phyloP scores from a whole-genome alignment of 2,797 vertebrate species.

The Clarias laeviceps region DNA sequence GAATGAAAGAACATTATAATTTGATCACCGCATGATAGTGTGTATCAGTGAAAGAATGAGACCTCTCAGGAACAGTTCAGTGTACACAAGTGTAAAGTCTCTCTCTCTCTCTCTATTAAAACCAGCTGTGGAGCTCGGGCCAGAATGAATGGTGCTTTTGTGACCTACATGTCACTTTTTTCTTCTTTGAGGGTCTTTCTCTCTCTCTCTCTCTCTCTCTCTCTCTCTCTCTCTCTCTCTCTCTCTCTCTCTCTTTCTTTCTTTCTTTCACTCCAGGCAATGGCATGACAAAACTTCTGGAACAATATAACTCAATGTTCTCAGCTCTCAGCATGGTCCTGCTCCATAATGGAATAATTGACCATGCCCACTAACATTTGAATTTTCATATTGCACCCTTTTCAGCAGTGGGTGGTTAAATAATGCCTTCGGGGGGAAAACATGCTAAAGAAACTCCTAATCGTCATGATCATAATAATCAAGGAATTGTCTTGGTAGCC shows the following conservation, averaged over 20 bases:
- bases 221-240: slow-evolving; percentile 48
- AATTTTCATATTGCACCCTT: slow-evolving; percentile 22
- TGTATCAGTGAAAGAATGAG: slow-evolving; percentile 62
- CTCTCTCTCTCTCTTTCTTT: slow-evolving; percentile 52
- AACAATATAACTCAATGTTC: slow-evolving; percentile 67
- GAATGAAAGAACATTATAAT: neutral
- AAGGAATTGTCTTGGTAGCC: neutral
- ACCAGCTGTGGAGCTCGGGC: slow-evolving; percentile 77
- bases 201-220: slow-evolving; percentile 59
- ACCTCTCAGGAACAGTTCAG: slow-evolving; percentile 59
- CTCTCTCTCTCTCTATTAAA: slow-evolving; percentile 70
- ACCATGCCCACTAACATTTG: slow-evolving; percentile 35
- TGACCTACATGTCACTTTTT: slow-evolving; percentile 73
- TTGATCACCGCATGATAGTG: neutral
- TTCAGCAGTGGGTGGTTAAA: slow-evolving; percentile 13
- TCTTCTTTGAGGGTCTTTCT: slow-evolving; percentile 70
- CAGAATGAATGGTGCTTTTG: slow-evolving; percentile 82
- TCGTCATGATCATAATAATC: neutral
- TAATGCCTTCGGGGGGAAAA: slow-evolving; percentile 2
- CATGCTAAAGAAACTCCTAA: neutral
- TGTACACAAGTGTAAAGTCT: slow-evolving; percentile 68
- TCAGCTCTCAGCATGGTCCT: slow-evolving; percentile 34
- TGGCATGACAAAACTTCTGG: slow-evolving; percentile 67
- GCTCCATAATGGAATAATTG: slow-evolving; percentile 41
- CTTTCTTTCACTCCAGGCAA: slow-evolving; percentile 33